These are phyloP conservation scores for Catharus fuscescens DNA, from an alignment of 2,113 vertebrate genomes.

Conservation along the genomic window DNA sequence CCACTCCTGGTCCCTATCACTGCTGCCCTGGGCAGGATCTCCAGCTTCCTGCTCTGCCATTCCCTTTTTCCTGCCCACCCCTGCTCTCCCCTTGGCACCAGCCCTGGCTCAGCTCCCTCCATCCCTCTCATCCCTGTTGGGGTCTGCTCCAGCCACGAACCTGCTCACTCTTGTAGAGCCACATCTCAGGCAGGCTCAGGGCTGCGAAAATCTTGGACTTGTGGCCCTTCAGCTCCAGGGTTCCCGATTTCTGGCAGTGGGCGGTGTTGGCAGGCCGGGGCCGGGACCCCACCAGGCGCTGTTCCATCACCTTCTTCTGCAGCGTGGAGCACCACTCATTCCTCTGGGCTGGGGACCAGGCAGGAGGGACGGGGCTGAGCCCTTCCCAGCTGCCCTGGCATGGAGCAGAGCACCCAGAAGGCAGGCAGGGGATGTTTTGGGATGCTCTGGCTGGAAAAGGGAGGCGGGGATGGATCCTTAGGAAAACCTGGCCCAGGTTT, in stretches of 20 bases:
- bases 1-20: neutral
- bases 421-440: neutral
- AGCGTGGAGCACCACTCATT: slow-evolving; percentile 86
- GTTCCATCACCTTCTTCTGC: slow-evolving; percentile 87
- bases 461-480: neutral
- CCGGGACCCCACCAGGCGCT: slow-evolving; percentile 74
- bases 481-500: neutral
- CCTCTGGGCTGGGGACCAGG: slow-evolving; percentile 78
- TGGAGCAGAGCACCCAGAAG: neutral
- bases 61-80: neutral
- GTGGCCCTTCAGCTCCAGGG: slow-evolving; percentile 90
- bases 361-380: neutral
- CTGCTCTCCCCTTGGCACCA: neutral
- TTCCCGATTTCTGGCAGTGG: slow-evolving; percentile 85
- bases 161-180: slow-evolving; percentile 97
- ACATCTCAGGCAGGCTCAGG: slow-evolving; percentile 88
- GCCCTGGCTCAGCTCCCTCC: neutral
- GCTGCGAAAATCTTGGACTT: slow-evolving; percentile 91
- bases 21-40: neutral
- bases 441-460: neutral
- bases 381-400: neutral
- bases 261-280: slow-evolving; percentile 74
- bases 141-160: slow-evolving; percentile 61
- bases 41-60: neutral
- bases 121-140: neutral